phyloP scores from a whole-genome alignment of 2,888 invertebrate genomes.

The Epistrophe grossulariae region DNA sequence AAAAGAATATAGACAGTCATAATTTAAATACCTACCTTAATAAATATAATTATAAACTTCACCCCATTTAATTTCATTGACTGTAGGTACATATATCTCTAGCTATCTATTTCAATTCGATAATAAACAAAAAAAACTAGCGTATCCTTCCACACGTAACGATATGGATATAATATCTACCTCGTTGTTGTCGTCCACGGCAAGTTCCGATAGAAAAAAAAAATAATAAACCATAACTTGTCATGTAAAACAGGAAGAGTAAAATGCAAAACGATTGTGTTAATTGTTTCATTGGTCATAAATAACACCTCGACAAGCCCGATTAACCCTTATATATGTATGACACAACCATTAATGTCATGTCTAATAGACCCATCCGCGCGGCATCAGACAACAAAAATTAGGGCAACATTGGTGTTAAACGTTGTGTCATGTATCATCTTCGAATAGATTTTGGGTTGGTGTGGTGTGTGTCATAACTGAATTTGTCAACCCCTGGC shows the following conservation, averaged over 20 bases:
- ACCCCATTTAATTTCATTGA: slow-evolving; percentile 70
- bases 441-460: slow-evolving; percentile 51
- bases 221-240: slow-evolving; percentile 31
- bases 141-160: slow-evolving; percentile 71
- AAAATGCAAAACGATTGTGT: slow-evolving; percentile 72
- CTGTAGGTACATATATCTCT: slow-evolving; percentile 47
- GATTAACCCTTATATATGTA: slow-evolving; percentile 45
- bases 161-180: background rate
- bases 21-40: slow-evolving; percentile 55
- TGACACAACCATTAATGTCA: slow-evolving; percentile 73
- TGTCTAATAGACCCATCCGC: slow-evolving; percentile 76
- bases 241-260: slow-evolving; percentile 73
- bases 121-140: slow-evolving; percentile 18
- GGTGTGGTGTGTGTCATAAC: slow-evolving; percentile 46
- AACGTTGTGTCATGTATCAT: slow-evolving; percentile 74
- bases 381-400: slow-evolving; percentile 68
- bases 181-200: slow-evolving; percentile 1
- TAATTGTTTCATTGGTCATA: slow-evolving; percentile 75
- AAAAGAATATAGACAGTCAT: slow-evolving; percentile 51
- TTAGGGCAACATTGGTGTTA: slow-evolving; percentile 73
- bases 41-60: slow-evolving; percentile 75
- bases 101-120: slow-evolving; percentile 42
- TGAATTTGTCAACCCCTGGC: slow-evolving; percentile 57
- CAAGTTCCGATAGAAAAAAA: slow-evolving; percentile 35
- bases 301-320: slow-evolving; percentile 74